These are phyloP conservation scores for Scortum barcoo DNA, from an alignment of 2,113 vertebrate species.

Conservation along the genomic window DNA sequence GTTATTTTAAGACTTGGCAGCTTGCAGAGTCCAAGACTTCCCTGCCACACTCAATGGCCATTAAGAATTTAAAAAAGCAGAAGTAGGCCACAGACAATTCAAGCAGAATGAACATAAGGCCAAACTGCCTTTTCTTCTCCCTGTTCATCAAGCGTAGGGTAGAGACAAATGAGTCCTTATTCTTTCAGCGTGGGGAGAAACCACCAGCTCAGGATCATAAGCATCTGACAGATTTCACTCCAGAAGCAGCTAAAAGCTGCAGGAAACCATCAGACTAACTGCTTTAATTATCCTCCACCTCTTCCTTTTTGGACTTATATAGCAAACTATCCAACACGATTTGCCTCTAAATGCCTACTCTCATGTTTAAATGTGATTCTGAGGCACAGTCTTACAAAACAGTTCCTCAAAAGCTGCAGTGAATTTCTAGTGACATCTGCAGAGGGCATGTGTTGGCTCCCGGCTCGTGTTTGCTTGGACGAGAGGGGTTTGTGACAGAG, in stretches of 20 bases:
- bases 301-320: not conserved
- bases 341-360: not conserved
- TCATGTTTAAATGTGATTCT: not conserved
- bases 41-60: constrained; percentile 53
- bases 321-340: not conserved
- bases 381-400: constrained; percentile 6
- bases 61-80: constrained; percentile 70
- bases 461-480: constrained; percentile 1
- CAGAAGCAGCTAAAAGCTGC: constrained; percentile 6
- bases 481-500: constrained; percentile 24
- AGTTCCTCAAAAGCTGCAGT: constrained; percentile 54
- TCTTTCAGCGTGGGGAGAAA: constrained; percentile 2
- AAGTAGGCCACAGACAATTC: constrained; percentile 67
- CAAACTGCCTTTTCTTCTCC: constrained; percentile 28
- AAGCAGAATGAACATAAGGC: constrained; percentile 52
- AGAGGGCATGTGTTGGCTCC: constrained; percentile 42
- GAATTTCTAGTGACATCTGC: constrained; percentile 52
- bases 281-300: not conserved
- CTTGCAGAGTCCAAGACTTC: constrained; percentile 47
- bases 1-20: constrained; percentile 70
- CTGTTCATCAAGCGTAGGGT: constrained; percentile 7
- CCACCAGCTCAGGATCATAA: constrained; percentile 1
- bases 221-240: constrained; percentile 3
- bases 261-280: not conserved
- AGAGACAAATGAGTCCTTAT: constrained; percentile 7